Evolutionary conservation across 2,113 vertebrate genomes (phyloP).

Genomic region (Aldabrachelys gigantea): DNA sequence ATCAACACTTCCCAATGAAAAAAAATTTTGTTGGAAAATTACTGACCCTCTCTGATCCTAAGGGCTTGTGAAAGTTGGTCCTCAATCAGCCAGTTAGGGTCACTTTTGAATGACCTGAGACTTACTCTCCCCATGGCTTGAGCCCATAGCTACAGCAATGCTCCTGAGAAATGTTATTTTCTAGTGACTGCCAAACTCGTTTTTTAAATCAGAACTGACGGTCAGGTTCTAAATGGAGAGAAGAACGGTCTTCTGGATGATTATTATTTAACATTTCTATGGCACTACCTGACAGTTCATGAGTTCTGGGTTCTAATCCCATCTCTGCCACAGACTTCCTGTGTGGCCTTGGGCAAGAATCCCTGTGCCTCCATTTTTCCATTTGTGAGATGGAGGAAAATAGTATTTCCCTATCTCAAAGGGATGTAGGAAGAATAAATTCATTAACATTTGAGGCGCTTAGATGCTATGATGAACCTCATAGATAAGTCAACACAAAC

Average conservation of each 20-base stretch:
- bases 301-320: not conserved
- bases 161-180: not conserved
- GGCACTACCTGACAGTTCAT: not conserved
- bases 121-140: constrained; percentile 28
- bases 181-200: not conserved
- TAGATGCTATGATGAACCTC: not conserved
- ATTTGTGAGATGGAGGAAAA: not conserved
- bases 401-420: not conserved
- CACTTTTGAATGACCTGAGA: constrained; percentile 19
- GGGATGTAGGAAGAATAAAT: not conserved
- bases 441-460: not conserved
- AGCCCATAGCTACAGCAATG: not conserved
- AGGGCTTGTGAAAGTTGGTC: not conserved
- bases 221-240: not conserved
- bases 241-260: not conserved
- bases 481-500: not conserved
- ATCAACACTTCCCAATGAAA: not conserved
- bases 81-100: not conserved
- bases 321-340: not conserved
- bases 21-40: not conserved
- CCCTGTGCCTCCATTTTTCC: not conserved
- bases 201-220: not conserved
- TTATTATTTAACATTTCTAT: not conserved
- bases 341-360: not conserved
- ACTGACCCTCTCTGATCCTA: not conserved